These are phyloP conservation scores for Pachyrhynchus sulphureomaculatus DNA, from an alignment of 1,140 invertebrate species.

Conservation along the genomic window DNA sequence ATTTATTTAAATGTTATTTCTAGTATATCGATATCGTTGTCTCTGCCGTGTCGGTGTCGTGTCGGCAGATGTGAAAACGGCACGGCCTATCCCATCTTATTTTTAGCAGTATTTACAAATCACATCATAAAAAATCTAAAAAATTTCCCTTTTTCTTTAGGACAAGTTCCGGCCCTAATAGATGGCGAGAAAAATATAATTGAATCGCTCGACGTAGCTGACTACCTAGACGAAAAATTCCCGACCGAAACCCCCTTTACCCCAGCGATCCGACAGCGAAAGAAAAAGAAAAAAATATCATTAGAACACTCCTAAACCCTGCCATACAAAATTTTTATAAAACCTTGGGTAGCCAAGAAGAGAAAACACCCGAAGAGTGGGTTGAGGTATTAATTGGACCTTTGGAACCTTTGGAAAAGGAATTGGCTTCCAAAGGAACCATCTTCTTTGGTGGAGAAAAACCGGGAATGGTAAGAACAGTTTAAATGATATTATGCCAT, in stretches of 20 bases:
- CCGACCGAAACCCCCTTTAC: slow-evolving; percentile 63
- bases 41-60: too few relatives aligned
- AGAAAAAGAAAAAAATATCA: slow-evolving; percentile 76
- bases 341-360: slow-evolving; percentile 30
- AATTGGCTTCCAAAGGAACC: slow-evolving; percentile 62
- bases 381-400: slow-evolving; percentile 48
- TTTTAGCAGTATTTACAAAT: too few relatives aligned
- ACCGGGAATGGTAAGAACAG: slow-evolving; percentile 65
- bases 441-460: slow-evolving; percentile 68
- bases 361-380: slow-evolving; percentile 36
- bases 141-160: slow-evolving; percentile 44
- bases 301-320: slow-evolving; percentile 62
- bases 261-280: slow-evolving; percentile 70
- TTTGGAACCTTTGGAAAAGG: too few relatives aligned
- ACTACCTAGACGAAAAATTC: slow-evolving; percentile 84
- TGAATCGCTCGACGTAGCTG: slow-evolving; percentile 79
- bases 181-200: slow-evolving; percentile 66
- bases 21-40: too few relatives aligned
- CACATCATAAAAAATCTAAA: too few relatives aligned
- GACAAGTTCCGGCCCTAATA: slow-evolving; percentile 78
- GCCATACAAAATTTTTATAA: slow-evolving; percentile 44
- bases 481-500: too few relatives aligned
- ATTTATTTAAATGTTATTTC: too few relatives aligned
- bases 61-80: too few relatives aligned
- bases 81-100: too few relatives aligned